Evolutionary conservation across 2,888 invertebrate species (phyloP), one percentile per base, ranked within the genome.

Genomic region (Chaitophorus viminalis): DNA sequence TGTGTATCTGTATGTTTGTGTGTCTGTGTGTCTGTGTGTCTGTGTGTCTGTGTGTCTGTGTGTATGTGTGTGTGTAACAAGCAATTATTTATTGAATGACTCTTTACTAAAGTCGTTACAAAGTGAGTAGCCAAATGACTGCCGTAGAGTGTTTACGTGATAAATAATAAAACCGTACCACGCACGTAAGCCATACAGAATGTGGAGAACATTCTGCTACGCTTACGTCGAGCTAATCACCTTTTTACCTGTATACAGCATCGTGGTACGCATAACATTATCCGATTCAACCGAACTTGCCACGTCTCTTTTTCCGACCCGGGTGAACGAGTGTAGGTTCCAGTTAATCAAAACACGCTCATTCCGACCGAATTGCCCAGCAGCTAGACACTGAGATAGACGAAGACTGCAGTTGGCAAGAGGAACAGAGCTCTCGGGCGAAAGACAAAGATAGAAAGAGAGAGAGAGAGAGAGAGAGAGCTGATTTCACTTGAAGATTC

Each of bases 291-390:
- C 14, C 6, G 17, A 76, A 6, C 2, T 29, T 29, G 1, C 29
- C 18, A 46, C 17, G 76, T 52, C 18, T 18, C 17, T 29, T 76
- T 52, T 76, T 18, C 52, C 17, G 29, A 6, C 14, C 17, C 46
- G 1, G 46, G 39, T 46, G 21, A n/a, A 5, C 17, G 18, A 46
- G 60, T 6, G 18, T 6, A 9, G 46, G 39, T 65, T 17, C 52
- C 68, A 60, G 52, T 85, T 85, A 78, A 85, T 78, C 85, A 85
- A 78, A 85, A 85, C 70, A 70, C n/a, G 11, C 33, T 54, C 52
- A 33, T 77, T 52, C 70, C 18, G 70, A 52, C 68, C 77, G 52
- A 85, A 85, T 77, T 33, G 25, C n/a, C 84, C 29, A 14, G 46
- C 29, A 14, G 46, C 31, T 31, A 11, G 31, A 70, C 46, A 29